These are phyloP conservation scores for Naja naja DNA, from an alignment of 2,113 vertebrate species.

Conservation along the genomic window DNA sequence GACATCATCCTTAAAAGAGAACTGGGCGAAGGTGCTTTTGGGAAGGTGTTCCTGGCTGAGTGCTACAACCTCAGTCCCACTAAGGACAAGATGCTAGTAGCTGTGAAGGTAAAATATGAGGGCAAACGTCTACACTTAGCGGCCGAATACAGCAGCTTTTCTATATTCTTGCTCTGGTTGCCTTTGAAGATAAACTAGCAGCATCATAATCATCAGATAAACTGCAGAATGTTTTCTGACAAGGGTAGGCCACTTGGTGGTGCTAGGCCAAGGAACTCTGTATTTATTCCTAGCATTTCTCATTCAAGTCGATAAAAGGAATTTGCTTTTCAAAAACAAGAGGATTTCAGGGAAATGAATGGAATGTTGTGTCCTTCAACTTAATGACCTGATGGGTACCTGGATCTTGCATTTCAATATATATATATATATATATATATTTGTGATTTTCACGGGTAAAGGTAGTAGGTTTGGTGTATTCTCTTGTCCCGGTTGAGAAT, in stretches of 20 bases:
- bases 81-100: slow-evolving; percentile 97
- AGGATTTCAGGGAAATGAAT: neutral
- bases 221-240: neutral
- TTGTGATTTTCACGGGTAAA: too few species aligned
- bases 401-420: neutral
- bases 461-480: too few species aligned
- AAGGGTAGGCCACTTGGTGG: neutral
- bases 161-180: neutral
- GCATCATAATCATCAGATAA: neutral
- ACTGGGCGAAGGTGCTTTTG: slow-evolving; percentile 96
- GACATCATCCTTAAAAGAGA: slow-evolving; percentile 98
- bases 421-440: too few species aligned
- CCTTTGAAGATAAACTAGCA: neutral
- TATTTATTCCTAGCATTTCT: neutral
- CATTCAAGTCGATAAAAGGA: neutral
- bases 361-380: neutral
- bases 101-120: slow-evolving; percentile 85
- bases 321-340: neutral
- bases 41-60: slow-evolving; percentile 97
- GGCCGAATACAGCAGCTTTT: neutral
- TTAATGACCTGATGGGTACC: neutral
- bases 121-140: neutral
- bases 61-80: slow-evolving; percentile 97
- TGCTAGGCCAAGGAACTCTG: neutral
- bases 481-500: too few species aligned